These are phyloP conservation scores for Tenebrio molitor DNA, from an alignment of 1,140 invertebrate species.

Conservation along the genomic window DNA sequence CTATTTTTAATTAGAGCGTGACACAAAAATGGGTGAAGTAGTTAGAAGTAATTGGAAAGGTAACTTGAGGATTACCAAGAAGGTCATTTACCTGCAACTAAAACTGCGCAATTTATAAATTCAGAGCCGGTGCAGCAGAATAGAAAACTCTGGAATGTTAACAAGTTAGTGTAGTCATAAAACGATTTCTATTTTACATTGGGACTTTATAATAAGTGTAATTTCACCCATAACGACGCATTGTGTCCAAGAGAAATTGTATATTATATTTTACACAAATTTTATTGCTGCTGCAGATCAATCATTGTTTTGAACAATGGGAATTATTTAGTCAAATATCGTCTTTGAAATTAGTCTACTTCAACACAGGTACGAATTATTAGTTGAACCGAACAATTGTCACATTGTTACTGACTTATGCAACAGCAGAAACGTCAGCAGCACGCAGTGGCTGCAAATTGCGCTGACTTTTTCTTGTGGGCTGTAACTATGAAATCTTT, in stretches of 20 bases:
- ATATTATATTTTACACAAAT: background rate
- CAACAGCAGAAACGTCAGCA: no score
- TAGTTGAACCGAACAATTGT: no score
- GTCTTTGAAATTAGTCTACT: no score
- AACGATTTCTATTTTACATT: slow-evolving; percentile 28
- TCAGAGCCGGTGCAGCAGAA: slow-evolving; percentile 31
- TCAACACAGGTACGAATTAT: no score
- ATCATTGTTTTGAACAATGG: background rate
- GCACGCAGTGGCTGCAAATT: no score
- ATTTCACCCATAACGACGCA: slow-evolving; percentile 18
- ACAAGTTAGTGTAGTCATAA: slow-evolving; percentile 22
- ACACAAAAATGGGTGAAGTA: slow-evolving; percentile 3
- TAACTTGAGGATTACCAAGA: slow-evolving; percentile 32
- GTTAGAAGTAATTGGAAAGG: slow-evolving; percentile 22
- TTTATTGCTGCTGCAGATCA: background rate
- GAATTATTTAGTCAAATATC: no score
- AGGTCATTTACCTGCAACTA: slow-evolving; percentile 38
- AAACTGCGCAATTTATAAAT: slow-evolving; percentile 40
- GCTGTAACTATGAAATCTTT: no score
- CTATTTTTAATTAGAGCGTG: slow-evolving; percentile 28
- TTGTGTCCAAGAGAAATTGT: slow-evolving; percentile 22
- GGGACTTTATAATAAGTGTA: slow-evolving; percentile 8
- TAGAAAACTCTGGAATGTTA: slow-evolving; percentile 32
- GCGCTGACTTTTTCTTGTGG: no score
- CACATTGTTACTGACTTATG: no score